Percentiles rank a stretch among this genome's conserved stretches.
phyloP scores from a whole-genome alignment of 1,140 invertebrate genomes.

The Ctenoplectra terminalis region DNA sequence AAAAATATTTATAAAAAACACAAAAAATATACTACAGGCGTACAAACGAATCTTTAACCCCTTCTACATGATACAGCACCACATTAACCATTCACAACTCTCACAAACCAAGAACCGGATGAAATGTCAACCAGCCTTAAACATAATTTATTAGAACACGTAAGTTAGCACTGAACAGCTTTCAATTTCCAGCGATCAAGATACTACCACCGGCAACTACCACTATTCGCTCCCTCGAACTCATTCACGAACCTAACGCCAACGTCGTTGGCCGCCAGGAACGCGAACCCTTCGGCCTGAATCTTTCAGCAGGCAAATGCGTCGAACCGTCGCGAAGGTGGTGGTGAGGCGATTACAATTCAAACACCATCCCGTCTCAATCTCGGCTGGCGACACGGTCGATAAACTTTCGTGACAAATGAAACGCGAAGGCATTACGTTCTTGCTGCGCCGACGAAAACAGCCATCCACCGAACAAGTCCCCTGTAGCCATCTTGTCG shows the following conservation, averaged over 20 bases:
- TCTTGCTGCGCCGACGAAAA: constrained; percentile 51
- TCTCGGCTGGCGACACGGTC: constrained; percentile 23
- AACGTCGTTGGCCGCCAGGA: neutral
- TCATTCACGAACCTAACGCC: constrained; percentile 2
- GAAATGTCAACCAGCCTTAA: neutral
- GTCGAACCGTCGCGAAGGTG: constrained; percentile 9
- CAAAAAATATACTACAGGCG: no score
- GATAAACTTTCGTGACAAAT: constrained; percentile 71
- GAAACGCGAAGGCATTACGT: constrained; percentile 63
- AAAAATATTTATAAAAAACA: no score
- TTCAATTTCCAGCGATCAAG: constrained; percentile 16
- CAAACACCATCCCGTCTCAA: constrained; percentile 34
- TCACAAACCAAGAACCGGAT: neutral
- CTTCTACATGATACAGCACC: no score
- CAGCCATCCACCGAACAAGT: neutral
- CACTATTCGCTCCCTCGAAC: neutral
- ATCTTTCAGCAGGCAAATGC: constrained; percentile 17
- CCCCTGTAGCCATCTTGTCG: neutral
- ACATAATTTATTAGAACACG: neutral
- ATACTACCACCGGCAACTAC: neutral
- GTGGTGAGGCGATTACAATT: constrained; percentile 41
- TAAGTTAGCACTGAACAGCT: neutral
- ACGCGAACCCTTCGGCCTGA: constrained; percentile 14
- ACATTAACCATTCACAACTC: neutral
- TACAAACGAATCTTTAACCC: no score